phyloP scores from a whole-genome alignment of 2,113 vertebrate genomes.

The zebrafish (Danio rerio) region GRCz12tu NC_133193.1:3633001-3633500 shows the following conservation, averaged over 20 bases:
- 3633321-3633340: neutral
- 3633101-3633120: neutral
- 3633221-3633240: neutral
- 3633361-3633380: no score
- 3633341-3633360: no score
- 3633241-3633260: slow-evolving; percentile 9
- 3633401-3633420: no score
- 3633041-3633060: neutral
- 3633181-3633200: neutral
- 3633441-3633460: no score
- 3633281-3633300: slow-evolving; percentile 1
- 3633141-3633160: no score
- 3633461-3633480: no score
- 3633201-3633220: neutral
- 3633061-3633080: neutral
- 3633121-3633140: neutral
- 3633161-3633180: neutral
- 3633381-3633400: no score
- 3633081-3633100: neutral
- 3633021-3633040: neutral
- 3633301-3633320: slow-evolving; percentile 3
- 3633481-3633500: no score
- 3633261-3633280: slow-evolving; percentile 1
- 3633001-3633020: neutral
- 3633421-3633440: no score